Percentiles rank a stretch among this genome's conserved stretches.
phyloP scores from a whole-genome alignment of 2,113 vertebrate genomes.

The Trinectes maculatus region DNA sequence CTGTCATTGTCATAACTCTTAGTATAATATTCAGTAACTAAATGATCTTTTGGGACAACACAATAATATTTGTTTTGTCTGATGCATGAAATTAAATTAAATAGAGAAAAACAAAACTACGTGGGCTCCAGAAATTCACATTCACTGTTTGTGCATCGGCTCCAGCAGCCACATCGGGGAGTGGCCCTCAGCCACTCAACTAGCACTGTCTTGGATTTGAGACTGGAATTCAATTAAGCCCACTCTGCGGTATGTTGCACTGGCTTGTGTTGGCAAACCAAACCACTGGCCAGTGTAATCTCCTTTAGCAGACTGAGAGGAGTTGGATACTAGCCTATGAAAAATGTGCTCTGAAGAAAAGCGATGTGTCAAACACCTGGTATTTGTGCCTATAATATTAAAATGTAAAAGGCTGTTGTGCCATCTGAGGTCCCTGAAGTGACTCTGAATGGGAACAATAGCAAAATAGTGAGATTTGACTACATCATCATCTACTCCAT shows the following conservation, averaged over 20 bases:
- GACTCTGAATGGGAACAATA: no score
- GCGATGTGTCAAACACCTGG: no score
- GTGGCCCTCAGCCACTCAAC: constrained; percentile 5
- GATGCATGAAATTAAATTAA: neutral
- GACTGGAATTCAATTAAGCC: constrained; percentile 33
- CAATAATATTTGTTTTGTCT: no score
- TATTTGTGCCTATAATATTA: neutral
- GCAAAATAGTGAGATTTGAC: no score
- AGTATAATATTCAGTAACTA: no score
- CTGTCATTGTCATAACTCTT: no score
- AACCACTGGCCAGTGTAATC: constrained; percentile 34
- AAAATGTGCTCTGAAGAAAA: neutral
- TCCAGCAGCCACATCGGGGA: constrained; percentile 1
- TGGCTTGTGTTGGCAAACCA: constrained; percentile 40
- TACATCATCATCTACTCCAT: neutral
- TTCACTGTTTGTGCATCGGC: neutral
- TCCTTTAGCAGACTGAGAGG: constrained; percentile 14
- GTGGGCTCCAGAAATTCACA: constrained; percentile 6
- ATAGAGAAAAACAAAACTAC: neutral
- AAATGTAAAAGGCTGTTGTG: neutral
- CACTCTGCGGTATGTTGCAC: constrained; percentile 35
- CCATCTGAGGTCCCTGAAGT: neutral
- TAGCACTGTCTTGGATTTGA: constrained; percentile 14
- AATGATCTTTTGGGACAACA: no score
- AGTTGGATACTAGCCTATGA: constrained; percentile 11